Percentiles rank a stretch among this genome's conserved stretches.
Evolutionary conservation across 2,113 vertebrate genomes (phyloP).

Genomic region (Scortum barcoo): DNA sequence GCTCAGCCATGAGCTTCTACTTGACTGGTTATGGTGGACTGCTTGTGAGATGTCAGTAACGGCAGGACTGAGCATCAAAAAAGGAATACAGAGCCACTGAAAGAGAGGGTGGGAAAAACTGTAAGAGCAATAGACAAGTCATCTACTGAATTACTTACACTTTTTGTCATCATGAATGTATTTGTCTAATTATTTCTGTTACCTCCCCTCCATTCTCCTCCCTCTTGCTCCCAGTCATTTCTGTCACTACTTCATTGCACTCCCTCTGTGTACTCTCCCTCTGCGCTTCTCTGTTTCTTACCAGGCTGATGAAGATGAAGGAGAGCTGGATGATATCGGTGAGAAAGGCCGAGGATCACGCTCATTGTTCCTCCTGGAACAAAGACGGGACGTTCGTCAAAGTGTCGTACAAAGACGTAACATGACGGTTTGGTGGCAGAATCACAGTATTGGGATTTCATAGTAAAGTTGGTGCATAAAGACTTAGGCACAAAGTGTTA

Average conservation of each 20-base stretch:
- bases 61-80: slow-evolving; percentile 82
- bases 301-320: slow-evolving; percentile 85
- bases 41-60: slow-evolving; percentile 72
- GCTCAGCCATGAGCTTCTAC: slow-evolving; percentile 44
- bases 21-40: slow-evolving; percentile 53
- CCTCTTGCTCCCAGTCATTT: not conserved
- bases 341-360: slow-evolving; percentile 83
- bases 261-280: not conserved
- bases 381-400: slow-evolving; percentile 1
- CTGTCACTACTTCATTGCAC: not conserved
- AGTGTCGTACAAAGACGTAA: not conserved
- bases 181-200: not conserved
- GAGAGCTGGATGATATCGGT: slow-evolving; percentile 86
- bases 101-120: slow-evolving; percentile 38
- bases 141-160: not conserved
- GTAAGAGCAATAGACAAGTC: not conserved
- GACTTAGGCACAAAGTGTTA: not conserved
- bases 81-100: slow-evolving; percentile 85
- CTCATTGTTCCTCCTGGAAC: slow-evolving; percentile 85
- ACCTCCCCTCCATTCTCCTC: not conserved
- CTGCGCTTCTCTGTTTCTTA: slow-evolving; percentile 65
- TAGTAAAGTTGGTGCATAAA: not conserved
- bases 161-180: not conserved
- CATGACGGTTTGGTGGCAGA: not conserved
- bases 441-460: not conserved